Evolutionary conservation across 2,888 invertebrate species (phyloP).

Genomic region (Tipula unca): DNA sequence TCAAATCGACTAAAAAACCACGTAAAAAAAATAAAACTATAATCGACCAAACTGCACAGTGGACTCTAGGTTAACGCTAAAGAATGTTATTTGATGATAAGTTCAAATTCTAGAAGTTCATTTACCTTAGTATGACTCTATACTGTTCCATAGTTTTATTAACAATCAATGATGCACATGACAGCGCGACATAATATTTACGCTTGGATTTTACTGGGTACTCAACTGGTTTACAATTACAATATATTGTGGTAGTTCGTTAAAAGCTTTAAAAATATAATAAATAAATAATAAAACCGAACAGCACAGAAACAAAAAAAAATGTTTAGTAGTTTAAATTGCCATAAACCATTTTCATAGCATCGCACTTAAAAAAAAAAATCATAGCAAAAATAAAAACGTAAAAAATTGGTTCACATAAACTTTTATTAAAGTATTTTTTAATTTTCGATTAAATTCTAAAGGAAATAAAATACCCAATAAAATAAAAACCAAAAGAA

Average conservation of each 20-base stretch:
- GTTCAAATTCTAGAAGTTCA: too few relatives aligned
- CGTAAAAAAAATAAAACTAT: too few relatives aligned
- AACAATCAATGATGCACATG: not conserved
- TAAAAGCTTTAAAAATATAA: not conserved
- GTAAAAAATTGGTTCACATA: conserved; percentile 8
- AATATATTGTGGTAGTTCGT: not conserved
- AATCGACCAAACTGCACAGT: too few relatives aligned
- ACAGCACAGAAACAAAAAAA: not conserved
- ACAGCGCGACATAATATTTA: not conserved
- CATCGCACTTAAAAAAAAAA: not conserved
- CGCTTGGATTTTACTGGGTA: not conserved
- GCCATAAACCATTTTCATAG: conserved; percentile 14
- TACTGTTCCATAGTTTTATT: too few relatives aligned
- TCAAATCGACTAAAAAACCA: too few relatives aligned
- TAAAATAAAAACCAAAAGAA: not conserved
- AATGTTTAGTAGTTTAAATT: not conserved
- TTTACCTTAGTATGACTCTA: too few relatives aligned
- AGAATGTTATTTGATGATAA: too few relatives aligned
- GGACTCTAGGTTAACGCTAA: too few relatives aligned
- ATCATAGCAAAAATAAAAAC: not conserved
- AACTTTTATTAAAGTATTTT: conserved; percentile 18
- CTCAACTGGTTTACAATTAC: not conserved
- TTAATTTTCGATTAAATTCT: not conserved
- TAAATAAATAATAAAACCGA: not conserved
- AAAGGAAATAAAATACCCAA: not conserved